Conservation (phyloP, 1,140 invertebrate species). For the Acromyrmex echinatior region DNA sequence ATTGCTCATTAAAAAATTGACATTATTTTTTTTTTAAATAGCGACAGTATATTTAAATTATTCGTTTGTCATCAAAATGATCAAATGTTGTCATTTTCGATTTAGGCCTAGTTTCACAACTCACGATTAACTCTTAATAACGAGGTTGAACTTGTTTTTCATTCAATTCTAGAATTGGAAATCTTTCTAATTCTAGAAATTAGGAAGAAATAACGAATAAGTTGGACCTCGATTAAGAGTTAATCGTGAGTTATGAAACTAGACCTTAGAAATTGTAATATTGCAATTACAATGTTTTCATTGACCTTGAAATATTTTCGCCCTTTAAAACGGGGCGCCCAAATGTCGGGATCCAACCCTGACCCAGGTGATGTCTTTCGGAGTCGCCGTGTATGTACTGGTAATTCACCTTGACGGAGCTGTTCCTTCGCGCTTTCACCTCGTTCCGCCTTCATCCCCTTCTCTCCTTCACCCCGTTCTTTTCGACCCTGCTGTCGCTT, state of each 20-base stretch:
- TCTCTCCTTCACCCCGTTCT: slow-evolving; percentile 21
- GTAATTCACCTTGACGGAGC: slow-evolving; percentile 70
- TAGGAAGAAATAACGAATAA: no score
- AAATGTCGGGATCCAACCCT: not conserved
- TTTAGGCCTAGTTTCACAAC: no score
- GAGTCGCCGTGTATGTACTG: slow-evolving; percentile 42
- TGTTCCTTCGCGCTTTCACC: slow-evolving; percentile 49
- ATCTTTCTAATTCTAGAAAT: no score
- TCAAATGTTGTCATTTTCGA: not conserved
- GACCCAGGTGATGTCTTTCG: slow-evolving; percentile 21
- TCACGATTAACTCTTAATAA: no score
- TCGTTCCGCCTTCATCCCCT: not conserved
- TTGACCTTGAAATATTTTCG: not conserved
- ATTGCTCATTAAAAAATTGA: not conserved
- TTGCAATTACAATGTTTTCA: not conserved
- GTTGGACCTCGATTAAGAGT: no score
- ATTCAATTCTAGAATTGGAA: no score
- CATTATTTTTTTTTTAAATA: not conserved
- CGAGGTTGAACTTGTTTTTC: no score
- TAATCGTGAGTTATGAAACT: no score
- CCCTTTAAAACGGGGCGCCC: not conserved
- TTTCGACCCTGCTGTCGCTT: slow-evolving; percentile 52
- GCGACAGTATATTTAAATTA: not conserved
- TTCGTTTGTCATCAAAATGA: not conserved
- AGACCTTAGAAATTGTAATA: not conserved